Conservation (phyloP, 2,888 invertebrate genomes). For the Hofmannophila pseudospretella region DNA sequence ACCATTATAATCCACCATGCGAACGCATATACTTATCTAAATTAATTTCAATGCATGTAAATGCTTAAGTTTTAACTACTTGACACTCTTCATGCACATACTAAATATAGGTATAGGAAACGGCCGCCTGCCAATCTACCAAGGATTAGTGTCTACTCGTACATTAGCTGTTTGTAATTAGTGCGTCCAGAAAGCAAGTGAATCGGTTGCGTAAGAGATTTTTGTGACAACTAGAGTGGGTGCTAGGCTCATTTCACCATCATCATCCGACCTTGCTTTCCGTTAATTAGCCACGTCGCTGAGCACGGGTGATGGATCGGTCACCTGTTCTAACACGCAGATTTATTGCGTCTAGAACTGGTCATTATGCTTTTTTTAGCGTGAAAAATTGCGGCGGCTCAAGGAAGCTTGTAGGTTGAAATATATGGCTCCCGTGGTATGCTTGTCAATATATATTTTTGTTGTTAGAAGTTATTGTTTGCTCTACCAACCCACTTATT, state of each 20-base stretch:
- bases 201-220: constrained; percentile 42
- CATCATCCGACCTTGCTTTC: constrained; percentile 64
- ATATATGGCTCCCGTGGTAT: no score
- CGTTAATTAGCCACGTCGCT: constrained; percentile 68
- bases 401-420: no score
- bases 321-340: constrained; percentile 48
- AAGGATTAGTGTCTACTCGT: constrained; percentile 1
- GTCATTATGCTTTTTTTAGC: not conserved
- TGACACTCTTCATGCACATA: no score
- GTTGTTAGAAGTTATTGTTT: no score
- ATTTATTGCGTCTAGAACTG: constrained; percentile 9
- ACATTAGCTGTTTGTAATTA: constrained; percentile 3
- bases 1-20: no score
- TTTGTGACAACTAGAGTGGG: constrained; percentile 53
- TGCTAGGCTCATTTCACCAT: constrained; percentile 53
- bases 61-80: no score
- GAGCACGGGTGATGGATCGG: constrained; percentile 68
- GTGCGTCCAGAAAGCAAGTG: constrained; percentile 15
- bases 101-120: not conserved
- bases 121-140: not conserved
- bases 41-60: no score
- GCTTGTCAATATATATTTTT: no score
- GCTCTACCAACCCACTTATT: no score
- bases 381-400: no score
- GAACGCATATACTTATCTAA: no score